phyloP scores from a whole-genome alignment of 2,113 vertebrate species.

The Pagrus major region DNA sequence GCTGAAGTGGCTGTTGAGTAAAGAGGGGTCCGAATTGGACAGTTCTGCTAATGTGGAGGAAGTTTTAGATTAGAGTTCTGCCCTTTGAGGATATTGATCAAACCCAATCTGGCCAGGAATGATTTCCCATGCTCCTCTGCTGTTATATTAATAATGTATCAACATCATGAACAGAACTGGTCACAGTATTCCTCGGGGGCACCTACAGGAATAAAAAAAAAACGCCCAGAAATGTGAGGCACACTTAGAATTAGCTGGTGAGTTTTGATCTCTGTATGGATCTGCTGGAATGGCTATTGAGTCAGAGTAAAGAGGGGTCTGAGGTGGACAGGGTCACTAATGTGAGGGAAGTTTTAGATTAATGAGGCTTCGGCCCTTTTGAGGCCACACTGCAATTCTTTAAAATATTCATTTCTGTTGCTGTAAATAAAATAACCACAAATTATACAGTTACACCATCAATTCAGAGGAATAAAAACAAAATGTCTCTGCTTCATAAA shows the following conservation, averaged over 20 bases:
- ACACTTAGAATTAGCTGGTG: conserved; percentile 43
- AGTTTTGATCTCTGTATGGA: conserved; percentile 47
- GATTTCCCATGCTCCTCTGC: conserved; percentile 62
- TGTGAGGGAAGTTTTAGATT: conserved; percentile 49
- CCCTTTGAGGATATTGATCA: conserved; percentile 78
- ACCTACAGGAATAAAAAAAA: conserved; percentile 28
- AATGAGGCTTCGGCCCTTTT: conserved; percentile 43
- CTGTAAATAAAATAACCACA: neutral
- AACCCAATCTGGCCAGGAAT: conserved; percentile 69
- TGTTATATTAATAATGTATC: conserved; percentile 68
- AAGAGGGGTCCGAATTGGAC: conserved; percentile 61
- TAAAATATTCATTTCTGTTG: neutral
- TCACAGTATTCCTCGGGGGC: conserved; percentile 5
- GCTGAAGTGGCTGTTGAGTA: conserved; percentile 42
- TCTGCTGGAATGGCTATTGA: conserved; percentile 39
- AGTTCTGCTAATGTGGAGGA: conserved; percentile 69
- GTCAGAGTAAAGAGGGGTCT: conserved; percentile 13
- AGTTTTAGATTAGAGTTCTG: conserved; percentile 76
- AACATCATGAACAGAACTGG: conserved; percentile 55
- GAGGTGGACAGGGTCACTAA: conserved; percentile 35
- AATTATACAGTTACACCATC: neutral
- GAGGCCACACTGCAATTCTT: neutral
- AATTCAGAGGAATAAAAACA: neutral
- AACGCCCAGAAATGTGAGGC: conserved; percentile 16
- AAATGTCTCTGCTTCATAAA: neutral